Conservation (phyloP, 2,113 vertebrate species). For the Chelonoidis abingdonii region DNA sequence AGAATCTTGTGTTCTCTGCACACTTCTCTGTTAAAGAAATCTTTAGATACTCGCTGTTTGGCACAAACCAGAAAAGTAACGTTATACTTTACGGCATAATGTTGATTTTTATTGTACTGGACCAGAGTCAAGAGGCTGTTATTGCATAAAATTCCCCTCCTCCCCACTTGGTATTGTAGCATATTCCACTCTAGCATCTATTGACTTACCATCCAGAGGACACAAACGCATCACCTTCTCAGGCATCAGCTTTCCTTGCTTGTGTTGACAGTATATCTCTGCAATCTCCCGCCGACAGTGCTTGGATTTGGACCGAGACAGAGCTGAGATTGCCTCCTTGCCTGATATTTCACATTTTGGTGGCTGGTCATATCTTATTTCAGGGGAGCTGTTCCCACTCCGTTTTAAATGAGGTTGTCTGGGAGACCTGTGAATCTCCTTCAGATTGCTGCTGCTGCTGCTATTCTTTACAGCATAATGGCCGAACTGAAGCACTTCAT, state of each 20-base stretch:
- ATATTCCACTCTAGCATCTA: not conserved
- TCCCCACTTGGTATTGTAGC: rapidly evolving
- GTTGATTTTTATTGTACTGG: not conserved
- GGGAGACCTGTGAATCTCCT: slow-evolving; percentile 68
- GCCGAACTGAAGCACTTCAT: slow-evolving; percentile 79
- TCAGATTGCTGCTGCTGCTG: slow-evolving; percentile 71
- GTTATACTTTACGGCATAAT: not conserved
- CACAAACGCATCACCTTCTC: slow-evolving; percentile 93
- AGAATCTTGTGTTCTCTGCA: rapidly evolving
- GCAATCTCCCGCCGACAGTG: slow-evolving; percentile 94
- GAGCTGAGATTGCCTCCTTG: slow-evolving; percentile 95
- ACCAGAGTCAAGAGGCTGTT: not conserved
- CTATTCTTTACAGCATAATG: slow-evolving; percentile 62
- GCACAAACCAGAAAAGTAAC: not conserved
- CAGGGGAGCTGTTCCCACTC: slow-evolving; percentile 72
- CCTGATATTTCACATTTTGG: slow-evolving; percentile 94
- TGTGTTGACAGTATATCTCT: slow-evolving; percentile 93
- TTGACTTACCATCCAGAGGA: slow-evolving; percentile 91
- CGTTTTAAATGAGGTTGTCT: slow-evolving; percentile 68
- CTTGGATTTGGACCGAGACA: slow-evolving; percentile 90
- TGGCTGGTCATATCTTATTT: slow-evolving; percentile 85
- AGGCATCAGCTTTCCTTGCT: slow-evolving; percentile 92
- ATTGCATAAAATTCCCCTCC: not conserved
- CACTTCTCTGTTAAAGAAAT: not conserved
- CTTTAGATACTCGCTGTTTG: not conserved